Percentiles rank a stretch among this genome's conserved stretches.
These are phyloP conservation scores for Taurulus bubalis DNA, from an alignment of 2,113 vertebrate genomes.

Conservation along the genomic window DNA sequence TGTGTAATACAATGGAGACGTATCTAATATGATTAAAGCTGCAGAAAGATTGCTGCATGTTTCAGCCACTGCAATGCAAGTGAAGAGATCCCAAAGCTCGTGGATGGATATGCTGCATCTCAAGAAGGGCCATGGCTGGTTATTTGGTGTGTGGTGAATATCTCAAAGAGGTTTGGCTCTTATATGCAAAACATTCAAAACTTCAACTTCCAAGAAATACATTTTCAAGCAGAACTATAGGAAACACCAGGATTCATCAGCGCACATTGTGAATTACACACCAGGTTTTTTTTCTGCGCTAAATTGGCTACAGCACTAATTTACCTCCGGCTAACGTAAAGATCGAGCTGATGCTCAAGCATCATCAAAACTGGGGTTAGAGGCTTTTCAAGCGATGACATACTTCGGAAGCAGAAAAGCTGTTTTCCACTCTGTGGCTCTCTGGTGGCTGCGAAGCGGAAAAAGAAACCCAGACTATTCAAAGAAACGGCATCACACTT, in stretches of 20 bases:
- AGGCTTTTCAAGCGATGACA: constrained; percentile 49
- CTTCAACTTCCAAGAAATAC: not conserved
- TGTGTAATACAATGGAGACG: not conserved
- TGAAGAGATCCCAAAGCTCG: not conserved
- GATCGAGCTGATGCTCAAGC: constrained; percentile 11
- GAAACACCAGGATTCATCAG: not conserved
- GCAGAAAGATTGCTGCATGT: not conserved
- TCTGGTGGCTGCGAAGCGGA: constrained; percentile 50
- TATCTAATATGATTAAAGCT: not conserved
- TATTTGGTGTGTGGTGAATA: not conserved
- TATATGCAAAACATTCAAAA: not conserved
- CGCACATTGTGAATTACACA: constrained; percentile 13
- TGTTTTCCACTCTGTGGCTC: constrained; percentile 46
- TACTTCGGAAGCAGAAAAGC: constrained; percentile 37
- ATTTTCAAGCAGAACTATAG: constrained; percentile 23
- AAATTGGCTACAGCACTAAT: constrained; percentile 49
- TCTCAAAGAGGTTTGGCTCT: constrained; percentile 10
- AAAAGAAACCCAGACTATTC: constrained; percentile 47
- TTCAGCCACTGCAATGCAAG: constrained; percentile 2
- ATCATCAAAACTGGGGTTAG: constrained; percentile 43
- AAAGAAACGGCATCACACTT: constrained; percentile 51
- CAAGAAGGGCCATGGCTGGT: not conserved
- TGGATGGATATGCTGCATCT: not conserved
- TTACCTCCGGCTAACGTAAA: constrained; percentile 36
- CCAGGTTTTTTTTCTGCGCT: not conserved